Conservation (phyloP, 2,113 vertebrate genomes). For the Panthera tigris region DNA sequence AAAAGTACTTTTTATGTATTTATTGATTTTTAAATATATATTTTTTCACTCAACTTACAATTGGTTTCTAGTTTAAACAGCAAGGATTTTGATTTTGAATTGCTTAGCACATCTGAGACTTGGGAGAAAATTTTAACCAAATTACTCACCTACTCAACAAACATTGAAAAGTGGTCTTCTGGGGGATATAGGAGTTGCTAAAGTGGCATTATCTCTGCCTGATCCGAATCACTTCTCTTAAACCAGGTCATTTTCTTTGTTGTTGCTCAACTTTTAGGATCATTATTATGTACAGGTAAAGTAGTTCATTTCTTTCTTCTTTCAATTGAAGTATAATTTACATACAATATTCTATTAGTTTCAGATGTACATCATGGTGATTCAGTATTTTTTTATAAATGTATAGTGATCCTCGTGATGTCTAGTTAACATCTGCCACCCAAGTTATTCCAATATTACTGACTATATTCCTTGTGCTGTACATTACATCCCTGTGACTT, state of each 20-base stretch:
- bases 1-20: background rate
- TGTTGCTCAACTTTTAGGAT: background rate
- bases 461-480: background rate
- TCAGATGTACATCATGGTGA: background rate
- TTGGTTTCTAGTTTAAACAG: background rate
- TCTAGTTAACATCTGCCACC: background rate
- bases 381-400: background rate
- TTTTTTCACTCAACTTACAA: background rate
- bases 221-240: background rate
- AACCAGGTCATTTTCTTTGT: background rate
- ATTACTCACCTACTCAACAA: background rate
- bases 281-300: background rate
- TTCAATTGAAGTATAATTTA: background rate
- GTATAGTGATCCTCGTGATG: background rate
- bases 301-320: background rate
- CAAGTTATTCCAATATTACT: background rate
- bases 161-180: background rate
- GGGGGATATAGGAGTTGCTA: rapidly evolving
- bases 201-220: background rate
- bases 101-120: background rate
- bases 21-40: background rate
- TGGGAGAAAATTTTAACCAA: background rate
- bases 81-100: constrained; percentile 23
- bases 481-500: background rate
- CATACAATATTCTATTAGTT: background rate